Evolutionary conservation across 2,888 invertebrate species (phyloP).

Genomic region (Coremacera marginata): DNA sequence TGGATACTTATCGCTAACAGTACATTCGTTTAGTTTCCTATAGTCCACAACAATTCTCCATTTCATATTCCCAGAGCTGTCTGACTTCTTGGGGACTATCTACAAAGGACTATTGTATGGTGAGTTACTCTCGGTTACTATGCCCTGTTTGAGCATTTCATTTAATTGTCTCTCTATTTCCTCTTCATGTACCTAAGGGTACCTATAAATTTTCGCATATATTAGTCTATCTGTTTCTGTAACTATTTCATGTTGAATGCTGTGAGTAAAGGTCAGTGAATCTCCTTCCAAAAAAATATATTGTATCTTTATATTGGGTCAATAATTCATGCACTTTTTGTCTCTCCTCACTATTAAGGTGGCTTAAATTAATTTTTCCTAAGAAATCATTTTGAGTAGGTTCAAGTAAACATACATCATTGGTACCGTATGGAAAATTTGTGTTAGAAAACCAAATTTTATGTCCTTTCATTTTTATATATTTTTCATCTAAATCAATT

Average conservation of each 20-base stretch:
- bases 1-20: slow-evolving; percentile 12
- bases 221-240: neutral
- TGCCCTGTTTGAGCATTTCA: too few relatives aligned
- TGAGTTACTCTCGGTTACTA: too few relatives aligned
- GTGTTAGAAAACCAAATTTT: neutral
- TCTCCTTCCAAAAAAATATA: too few relatives aligned
- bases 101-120: neutral
- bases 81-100: slow-evolving; percentile 32
- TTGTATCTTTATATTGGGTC: too few relatives aligned
- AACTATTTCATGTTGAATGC: too few relatives aligned
- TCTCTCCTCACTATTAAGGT: neutral
- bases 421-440: neutral
- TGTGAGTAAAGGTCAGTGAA: too few relatives aligned
- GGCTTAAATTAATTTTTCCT: neutral
- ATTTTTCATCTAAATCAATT: slow-evolving; percentile 3
- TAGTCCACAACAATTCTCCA: slow-evolving; percentile 26
- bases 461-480: slow-evolving; percentile 1
- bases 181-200: neutral
- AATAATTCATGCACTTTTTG: too few relatives aligned
- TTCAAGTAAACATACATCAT: neutral
- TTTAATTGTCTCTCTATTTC: too few relatives aligned
- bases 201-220: slow-evolving; percentile 10
- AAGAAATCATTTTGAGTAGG: neutral
- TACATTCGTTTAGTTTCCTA: too few relatives aligned
- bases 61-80: slow-evolving; percentile 7